Evolutionary conservation across 2,888 invertebrate genomes (phyloP).

Genomic region (Xestia c-nigrum): DNA sequence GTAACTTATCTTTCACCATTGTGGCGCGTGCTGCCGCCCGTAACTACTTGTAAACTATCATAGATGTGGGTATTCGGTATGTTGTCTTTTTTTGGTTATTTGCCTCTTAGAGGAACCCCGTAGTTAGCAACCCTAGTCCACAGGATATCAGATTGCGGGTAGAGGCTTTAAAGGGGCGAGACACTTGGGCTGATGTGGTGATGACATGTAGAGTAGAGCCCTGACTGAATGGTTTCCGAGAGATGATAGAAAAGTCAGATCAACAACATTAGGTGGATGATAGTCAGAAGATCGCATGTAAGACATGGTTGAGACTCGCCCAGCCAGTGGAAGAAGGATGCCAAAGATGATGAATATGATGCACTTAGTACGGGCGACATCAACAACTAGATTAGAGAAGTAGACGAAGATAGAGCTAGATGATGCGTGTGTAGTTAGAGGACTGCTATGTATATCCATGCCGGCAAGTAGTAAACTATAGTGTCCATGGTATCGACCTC

Average conservation of each 20-base stretch:
- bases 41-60: conserved; percentile 72
- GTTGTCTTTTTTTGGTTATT: background rate
- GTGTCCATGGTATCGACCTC: no score
- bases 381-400: background rate
- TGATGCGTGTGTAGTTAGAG: background rate
- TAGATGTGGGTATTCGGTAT: conserved; percentile 74
- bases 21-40: conserved; percentile 86
- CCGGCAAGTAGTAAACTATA: background rate
- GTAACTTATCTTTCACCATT: conserved; percentile 91
- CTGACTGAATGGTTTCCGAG: background rate
- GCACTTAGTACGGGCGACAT: background rate
- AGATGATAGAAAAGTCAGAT: background rate
- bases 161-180: background rate
- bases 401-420: background rate
- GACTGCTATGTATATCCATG: background rate
- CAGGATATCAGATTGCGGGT: background rate
- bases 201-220: background rate
- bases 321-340: background rate
- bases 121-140: background rate
- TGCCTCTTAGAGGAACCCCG: conserved; percentile 49
- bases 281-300: background rate
- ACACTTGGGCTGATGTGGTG: background rate
- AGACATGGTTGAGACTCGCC: no score
- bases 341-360: background rate
- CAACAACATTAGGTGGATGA: background rate